Evolutionary conservation across 2,888 invertebrate species (phyloP), one percentile per base, ranked within the genome.

Genomic region (Parnassius orleans): DNA sequence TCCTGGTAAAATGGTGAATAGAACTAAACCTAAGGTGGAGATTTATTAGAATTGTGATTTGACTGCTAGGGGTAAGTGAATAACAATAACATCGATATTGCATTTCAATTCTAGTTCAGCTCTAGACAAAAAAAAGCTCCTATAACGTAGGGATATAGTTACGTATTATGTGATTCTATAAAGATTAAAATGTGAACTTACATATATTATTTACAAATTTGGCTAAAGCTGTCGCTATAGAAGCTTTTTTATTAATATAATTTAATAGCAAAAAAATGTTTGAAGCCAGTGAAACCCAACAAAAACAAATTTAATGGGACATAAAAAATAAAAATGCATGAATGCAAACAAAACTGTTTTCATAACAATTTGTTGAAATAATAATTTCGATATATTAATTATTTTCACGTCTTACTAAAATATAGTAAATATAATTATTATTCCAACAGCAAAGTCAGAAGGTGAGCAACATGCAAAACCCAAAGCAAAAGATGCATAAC

Each of bases 381-480:
- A 73, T 70, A 64, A 59, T 66, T 58, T 65, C 67, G 57, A 62
- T 57, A 15, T 7, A 44, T 11, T 14, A 11, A 50, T 51, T 53
- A 65, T 61, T 58, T n/a, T 15, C 60, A n/a, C 61, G 33, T 33
- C 33, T 59, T 50, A 64, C 48, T 65, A 43, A 57, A 33, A n/a
- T n/a, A 24, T 9, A 56, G 24, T 46, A 46, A 57, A 58, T 33
- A 65, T 63, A 59, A 15, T 63, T 66, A 75, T 78, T 77, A 83
- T 81, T 82, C 79, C 78, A 76, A 75, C 74, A 78, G 72, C 72
- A 60, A 66, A 66, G 67, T 81, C 78, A 80, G 70, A 77, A 79
- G 81, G 80, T 74, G 82, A 86, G 87, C 87, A 75, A 74, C 78
- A 76, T 68, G 70, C 69, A 71, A 69, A 80, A 71, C 66, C 76